A percentile compares a stretch with the other conserved stretches of the same genome.
These are phyloP conservation scores for Anoplius nigerrimus DNA, from an alignment of 2,888 invertebrate genomes.

Conservation along the genomic window DNA sequence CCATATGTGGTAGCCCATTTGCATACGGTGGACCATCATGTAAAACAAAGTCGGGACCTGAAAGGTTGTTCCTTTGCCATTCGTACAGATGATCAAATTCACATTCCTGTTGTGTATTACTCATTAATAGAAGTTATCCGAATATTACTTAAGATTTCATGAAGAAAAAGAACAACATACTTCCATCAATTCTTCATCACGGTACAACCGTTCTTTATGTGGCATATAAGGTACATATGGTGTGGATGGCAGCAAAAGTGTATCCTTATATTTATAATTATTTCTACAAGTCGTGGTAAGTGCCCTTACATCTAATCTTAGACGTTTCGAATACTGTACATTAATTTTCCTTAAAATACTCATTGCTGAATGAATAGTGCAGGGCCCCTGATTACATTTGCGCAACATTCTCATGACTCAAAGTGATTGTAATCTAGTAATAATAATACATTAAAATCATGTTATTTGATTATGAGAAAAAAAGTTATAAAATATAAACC, in stretches of 20 bases:
- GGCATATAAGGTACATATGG: constrained; percentile 79
- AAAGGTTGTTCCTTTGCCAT: constrained; percentile 84
- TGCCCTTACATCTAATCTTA: too few species aligned
- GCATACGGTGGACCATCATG: constrained; percentile 99
- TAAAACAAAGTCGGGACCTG: constrained; percentile 85
- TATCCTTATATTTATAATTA: constrained; percentile 76
- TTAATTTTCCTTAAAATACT: too few species aligned
- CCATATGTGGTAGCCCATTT: constrained; percentile 97
- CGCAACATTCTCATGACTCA: too few species aligned
- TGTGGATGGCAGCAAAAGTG: constrained; percentile 82
- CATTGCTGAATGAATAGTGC: too few species aligned
- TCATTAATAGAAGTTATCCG: background rate
- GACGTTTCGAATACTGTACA: too few species aligned
- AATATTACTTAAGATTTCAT: background rate
- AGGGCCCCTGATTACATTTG: too few species aligned
- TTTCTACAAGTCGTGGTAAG: too few species aligned
- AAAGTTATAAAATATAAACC: too few species aligned
- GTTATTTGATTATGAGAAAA: too few species aligned
- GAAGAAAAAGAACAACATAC: constrained; percentile 70
- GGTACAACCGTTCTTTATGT: constrained; percentile 77
- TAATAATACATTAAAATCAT: too few species aligned
- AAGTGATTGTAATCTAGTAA: too few species aligned
- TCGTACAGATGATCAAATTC: constrained; percentile 85
- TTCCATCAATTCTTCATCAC: constrained; percentile 78
- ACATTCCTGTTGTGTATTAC: constrained; percentile 76